These are phyloP conservation scores for Clusia tigrina DNA, from an alignment of 2,888 invertebrate species.

Conservation along the genomic window DNA sequence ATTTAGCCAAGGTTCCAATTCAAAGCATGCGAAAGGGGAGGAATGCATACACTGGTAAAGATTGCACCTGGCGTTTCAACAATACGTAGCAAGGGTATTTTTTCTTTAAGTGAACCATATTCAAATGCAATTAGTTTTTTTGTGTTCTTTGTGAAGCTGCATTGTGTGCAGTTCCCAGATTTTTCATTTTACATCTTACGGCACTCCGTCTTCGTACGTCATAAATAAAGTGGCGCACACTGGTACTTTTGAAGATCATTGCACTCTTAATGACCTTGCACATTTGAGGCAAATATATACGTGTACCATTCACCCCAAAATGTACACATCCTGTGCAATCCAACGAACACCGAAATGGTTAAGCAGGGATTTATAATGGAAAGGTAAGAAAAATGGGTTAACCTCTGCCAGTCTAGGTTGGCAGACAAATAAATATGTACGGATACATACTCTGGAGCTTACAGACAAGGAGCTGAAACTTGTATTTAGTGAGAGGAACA, in stretches of 20 bases:
- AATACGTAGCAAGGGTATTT: too few relatives aligned
- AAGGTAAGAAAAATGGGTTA: too few relatives aligned
- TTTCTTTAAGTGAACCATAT: background rate
- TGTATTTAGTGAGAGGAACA: too few relatives aligned
- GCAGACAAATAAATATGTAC: too few relatives aligned
- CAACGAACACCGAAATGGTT: too few relatives aligned
- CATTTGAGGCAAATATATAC: conserved; percentile 14
- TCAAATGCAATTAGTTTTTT: background rate
- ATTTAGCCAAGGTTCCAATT: conserved; percentile 27
- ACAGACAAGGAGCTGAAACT: too few relatives aligned
- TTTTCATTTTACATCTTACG: background rate
- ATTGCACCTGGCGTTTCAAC: too few relatives aligned
- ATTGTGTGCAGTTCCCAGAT: conserved; percentile 46
- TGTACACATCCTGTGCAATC: conserved; percentile 20
- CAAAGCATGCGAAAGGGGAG: conserved; percentile 22
- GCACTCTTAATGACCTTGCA: conserved; percentile 37
- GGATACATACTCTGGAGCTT: too few relatives aligned
- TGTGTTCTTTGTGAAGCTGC: conserved; percentile 43
- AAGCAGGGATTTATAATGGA: too few relatives aligned
- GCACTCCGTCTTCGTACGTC: too few relatives aligned
- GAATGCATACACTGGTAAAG: conserved; percentile 7
- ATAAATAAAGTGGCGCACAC: too few relatives aligned
- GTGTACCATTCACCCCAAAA: conserved; percentile 35
- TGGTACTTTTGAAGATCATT: conserved; percentile 44
- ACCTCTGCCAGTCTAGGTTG: too few relatives aligned